Evolutionary conservation across 2,888 invertebrate genomes (phyloP), one percentile per base, ranked within the genome.

Genomic region (Gortyna flavago): DNA sequence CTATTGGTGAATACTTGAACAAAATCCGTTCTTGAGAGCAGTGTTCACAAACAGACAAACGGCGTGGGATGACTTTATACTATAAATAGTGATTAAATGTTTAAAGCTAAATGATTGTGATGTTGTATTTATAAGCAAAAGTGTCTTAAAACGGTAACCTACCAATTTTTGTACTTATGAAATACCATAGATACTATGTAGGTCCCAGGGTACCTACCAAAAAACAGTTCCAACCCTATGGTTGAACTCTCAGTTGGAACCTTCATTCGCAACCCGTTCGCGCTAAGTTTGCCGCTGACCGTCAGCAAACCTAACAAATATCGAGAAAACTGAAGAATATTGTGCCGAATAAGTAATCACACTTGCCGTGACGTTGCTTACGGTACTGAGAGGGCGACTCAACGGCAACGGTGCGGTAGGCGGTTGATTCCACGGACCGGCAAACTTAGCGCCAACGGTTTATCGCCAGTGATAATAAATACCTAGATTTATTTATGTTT

Each of bases 401-500:
- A 54, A 9, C n/a, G 54, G n/a, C 11, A 54, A 9, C n/a, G 54
- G n/a, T 11, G 4, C 11, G 11, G 9, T 54, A 54, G 11, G 54
- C 25, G 25, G 1, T n/a, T n/a, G 11, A 57, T 57, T 57, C 13
- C n/a, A 57, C n/a, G 54, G n/a, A n/a, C 54, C n/a, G n/a, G n/a
- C 4, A 57, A 57, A 11, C 11, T 57, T 57, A n/a, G 54, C 54
- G 54, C 54, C 5, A n/a, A 57, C 54, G 11, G 5, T 54, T 54
- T 54, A 13, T 48, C 11, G 32, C 25, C 51, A 83, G 64, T 80
- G 78, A 83, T 83, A 83, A 64, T 76, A 59, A 64, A 62, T 21
- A 16, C 29, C 54, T 83, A 77, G 67, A 44, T 69, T 83, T 80
- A 83, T 80, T 83, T 80, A 78, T 78, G 83, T 80, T 78, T 83